phyloP scores from a whole-genome alignment of 2,797 vertebrate species.

The Gambusia yucatana region DNA sequence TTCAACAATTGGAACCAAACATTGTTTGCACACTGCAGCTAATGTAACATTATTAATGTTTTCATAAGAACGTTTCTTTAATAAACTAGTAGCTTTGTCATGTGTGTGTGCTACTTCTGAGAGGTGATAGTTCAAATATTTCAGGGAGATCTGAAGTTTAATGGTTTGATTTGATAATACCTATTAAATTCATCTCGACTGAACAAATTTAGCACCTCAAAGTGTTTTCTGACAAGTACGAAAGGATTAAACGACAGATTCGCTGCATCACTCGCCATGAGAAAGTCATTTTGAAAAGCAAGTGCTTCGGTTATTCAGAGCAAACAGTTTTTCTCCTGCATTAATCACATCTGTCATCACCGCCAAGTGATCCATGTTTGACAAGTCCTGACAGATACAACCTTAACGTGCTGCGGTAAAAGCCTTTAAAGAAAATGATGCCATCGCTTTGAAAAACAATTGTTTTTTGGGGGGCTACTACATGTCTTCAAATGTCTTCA shows the following conservation, averaged over 20 bases:
- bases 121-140: not conserved
- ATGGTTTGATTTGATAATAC: not conserved
- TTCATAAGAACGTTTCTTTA: not conserved
- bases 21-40: not conserved
- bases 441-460: not conserved
- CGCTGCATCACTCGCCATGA: too few relatives aligned
- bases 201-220: not conserved
- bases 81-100: not conserved
- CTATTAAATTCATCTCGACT: not conserved
- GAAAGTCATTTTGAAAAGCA: not conserved
- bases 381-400: slow-evolving; percentile 12
- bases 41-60: not conserved
- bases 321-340: not conserved
- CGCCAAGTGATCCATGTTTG: not conserved
- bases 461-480: not conserved
- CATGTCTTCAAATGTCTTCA: too few relatives aligned
- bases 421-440: not conserved
- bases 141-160: not conserved
- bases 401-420: not conserved
- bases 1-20: not conserved
- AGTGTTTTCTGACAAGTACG: not conserved
- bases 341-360: not conserved
- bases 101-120: not conserved
- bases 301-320: not conserved
- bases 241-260: not conserved